phyloP scores from a whole-genome alignment of 2,888 invertebrate species.

The Matsumyia berberina region DNA sequence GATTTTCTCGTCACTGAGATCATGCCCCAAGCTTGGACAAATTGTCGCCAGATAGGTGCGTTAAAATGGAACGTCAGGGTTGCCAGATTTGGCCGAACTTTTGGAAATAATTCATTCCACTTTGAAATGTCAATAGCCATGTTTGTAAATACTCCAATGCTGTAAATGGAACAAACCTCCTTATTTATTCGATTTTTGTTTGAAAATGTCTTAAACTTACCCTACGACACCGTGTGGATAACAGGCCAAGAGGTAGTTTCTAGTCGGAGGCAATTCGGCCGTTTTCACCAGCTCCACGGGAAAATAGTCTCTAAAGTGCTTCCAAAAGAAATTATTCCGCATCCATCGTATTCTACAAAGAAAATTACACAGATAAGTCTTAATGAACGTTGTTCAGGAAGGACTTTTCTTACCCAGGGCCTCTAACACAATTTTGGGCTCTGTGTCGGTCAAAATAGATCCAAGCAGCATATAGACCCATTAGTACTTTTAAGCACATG shows the following conservation, averaged over 20 bases:
- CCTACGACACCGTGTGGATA: slow-evolving; percentile 96
- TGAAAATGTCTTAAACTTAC: slow-evolving; percentile 76
- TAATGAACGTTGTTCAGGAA: background rate
- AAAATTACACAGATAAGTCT: background rate
- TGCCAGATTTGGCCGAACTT: slow-evolving; percentile 86
- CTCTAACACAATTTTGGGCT: slow-evolving; percentile 49
- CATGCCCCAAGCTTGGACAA: slow-evolving; percentile 86
- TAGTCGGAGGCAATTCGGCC: slow-evolving; percentile 90
- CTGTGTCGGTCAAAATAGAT: slow-evolving; percentile 54
- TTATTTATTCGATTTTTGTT: background rate
- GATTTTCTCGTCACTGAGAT: slow-evolving; percentile 85
- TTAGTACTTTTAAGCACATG: slow-evolving; percentile 25
- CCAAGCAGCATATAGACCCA: slow-evolving; percentile 46
- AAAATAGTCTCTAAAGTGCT: slow-evolving; percentile 92
- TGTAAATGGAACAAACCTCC: slow-evolving; percentile 78
- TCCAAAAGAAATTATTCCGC: slow-evolving; percentile 89
- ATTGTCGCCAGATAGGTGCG: slow-evolving; percentile 90
- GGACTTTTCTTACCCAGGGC: slow-evolving; percentile 48
- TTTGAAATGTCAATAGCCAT: slow-evolving; percentile 90
- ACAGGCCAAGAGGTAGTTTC: slow-evolving; percentile 93
- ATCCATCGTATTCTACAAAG: slow-evolving; percentile 86
- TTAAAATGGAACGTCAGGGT: slow-evolving; percentile 90
- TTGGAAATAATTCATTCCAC: slow-evolving; percentile 86
- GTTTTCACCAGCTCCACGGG: slow-evolving; percentile 93
- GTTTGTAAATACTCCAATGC: slow-evolving; percentile 91